These are phyloP conservation scores for Streblospio benedicti DNA, from an alignment of 1,140 invertebrate genomes.

Conservation along the genomic window DNA sequence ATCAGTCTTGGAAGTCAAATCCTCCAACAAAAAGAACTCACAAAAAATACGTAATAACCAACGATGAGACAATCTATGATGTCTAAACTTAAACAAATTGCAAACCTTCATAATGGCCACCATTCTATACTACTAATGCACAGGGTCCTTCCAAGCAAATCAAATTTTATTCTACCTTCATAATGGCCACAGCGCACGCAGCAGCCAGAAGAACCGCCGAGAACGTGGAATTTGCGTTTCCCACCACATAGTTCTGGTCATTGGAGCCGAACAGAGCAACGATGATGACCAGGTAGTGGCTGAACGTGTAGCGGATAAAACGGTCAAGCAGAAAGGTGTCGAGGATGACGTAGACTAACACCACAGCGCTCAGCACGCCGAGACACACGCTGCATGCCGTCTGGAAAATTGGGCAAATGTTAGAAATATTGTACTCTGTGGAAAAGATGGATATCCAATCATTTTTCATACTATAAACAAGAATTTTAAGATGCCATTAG, in stretches of 20 bases:
- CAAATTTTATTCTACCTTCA: too few relatives aligned
- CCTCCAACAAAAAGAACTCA: too few relatives aligned
- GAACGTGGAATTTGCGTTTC: slow-evolving; percentile 28
- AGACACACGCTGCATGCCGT: slow-evolving; percentile 25
- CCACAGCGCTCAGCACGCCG: slow-evolving; percentile 22
- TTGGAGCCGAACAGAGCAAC: slow-evolving; percentile 31
- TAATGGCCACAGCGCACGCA: slow-evolving; percentile 11
- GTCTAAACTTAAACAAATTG: too few relatives aligned
- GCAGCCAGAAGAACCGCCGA: slow-evolving; percentile 27
- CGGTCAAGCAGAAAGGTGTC: slow-evolving; percentile 31
- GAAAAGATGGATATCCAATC: too few relatives aligned
- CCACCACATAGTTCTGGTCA: slow-evolving; percentile 25
- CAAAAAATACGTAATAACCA: too few relatives aligned
- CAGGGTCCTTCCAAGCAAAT: too few relatives aligned
- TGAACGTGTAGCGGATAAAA: slow-evolving; percentile 33
- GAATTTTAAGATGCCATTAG: slow-evolving; percentile 26
- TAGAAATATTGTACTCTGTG: too few relatives aligned
- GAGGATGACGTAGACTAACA: slow-evolving; percentile 25
- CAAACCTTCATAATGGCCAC: too few relatives aligned
- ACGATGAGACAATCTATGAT: too few relatives aligned
- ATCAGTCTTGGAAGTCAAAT: too few relatives aligned
- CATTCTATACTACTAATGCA: too few relatives aligned
- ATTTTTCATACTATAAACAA: too few relatives aligned
- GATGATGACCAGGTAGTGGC: slow-evolving; percentile 33
- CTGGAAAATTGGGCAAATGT: slow-evolving; percentile 20